A percentile compares a stretch with the other conserved stretches of the same genome.
phyloP scores from a whole-genome alignment of 2,797 vertebrate species.

The Pitangus sulphuratus region DNA sequence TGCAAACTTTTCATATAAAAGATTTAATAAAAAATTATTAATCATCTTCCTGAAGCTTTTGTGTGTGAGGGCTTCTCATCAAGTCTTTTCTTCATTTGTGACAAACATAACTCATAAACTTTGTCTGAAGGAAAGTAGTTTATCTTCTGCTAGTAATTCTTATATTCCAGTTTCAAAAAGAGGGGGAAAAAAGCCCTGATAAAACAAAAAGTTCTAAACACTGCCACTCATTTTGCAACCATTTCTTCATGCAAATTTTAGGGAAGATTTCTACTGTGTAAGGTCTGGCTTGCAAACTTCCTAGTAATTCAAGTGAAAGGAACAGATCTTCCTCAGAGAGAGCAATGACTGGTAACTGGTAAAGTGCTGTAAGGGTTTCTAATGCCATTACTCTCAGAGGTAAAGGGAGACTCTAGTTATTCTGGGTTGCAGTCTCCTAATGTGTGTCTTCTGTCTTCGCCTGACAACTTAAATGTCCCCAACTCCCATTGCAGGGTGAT shows the following conservation, averaged over 20 bases:
- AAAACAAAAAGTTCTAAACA: not conserved
- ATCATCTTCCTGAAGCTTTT: constrained; percentile 38
- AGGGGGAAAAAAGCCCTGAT: not conserved
- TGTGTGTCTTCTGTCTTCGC: constrained; percentile 13
- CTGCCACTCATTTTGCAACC: constrained; percentile 2
- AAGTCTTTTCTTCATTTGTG: constrained; percentile 30
- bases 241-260: constrained; percentile 15
- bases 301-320: not conserved
- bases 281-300: not conserved
- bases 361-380: not conserved
- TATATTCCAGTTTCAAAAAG: not conserved
- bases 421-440: not conserved
- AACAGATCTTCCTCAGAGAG: not conserved
- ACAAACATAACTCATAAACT: constrained; percentile 47
- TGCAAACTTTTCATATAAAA: constrained; percentile 30
- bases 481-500: constrained; percentile 15
- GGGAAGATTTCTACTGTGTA: not conserved
- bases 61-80: constrained; percentile 28
- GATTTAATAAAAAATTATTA: constrained; percentile 52
- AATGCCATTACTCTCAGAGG: constrained; percentile 17
- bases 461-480: constrained; percentile 30
- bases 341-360: not conserved
- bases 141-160: constrained; percentile 40
- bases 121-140: constrained; percentile 38
- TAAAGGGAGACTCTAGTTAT: not conserved